Evolutionary conservation across 2,888 invertebrate species (phyloP).

Genomic region (Thera britannica): DNA sequence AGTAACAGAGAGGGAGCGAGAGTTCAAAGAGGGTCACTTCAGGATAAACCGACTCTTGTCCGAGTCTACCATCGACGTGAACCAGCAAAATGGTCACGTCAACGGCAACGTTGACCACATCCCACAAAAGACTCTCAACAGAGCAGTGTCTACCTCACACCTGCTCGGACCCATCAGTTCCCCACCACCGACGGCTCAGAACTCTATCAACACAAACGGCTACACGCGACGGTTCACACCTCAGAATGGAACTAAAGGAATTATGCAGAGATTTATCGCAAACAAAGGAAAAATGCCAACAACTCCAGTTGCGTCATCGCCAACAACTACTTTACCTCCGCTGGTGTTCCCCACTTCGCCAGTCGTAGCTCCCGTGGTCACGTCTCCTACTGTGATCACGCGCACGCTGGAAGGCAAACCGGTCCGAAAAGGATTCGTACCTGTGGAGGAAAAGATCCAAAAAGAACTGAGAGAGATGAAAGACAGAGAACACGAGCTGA

Average conservation of each 20-base stretch:
- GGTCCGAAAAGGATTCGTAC: conserved; percentile 90
- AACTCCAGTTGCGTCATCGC: conserved; percentile 59
- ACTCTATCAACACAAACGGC: conserved; percentile 76
- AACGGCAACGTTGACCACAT: conserved; percentile 73
- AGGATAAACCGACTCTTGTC: conserved; percentile 75
- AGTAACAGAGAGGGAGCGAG: conserved; percentile 93
- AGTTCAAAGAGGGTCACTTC: conserved; percentile 87
- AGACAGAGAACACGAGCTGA: conserved; percentile 91
- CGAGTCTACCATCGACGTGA: conserved; percentile 78
- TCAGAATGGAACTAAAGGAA: conserved; percentile 88
- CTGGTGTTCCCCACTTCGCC: conserved; percentile 67
- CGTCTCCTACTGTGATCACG: conserved; percentile 65
- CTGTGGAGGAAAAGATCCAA: conserved; percentile 95
- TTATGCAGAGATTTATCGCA: conserved; percentile 94
- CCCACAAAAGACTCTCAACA: conserved; percentile 62
- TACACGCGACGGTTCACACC: conserved; percentile 86
- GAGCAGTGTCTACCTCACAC: conserved; percentile 79
- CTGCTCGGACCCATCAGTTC: conserved; percentile 71
- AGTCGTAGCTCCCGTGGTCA: conserved; percentile 55
- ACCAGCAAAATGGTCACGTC: conserved; percentile 74
- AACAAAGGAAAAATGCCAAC: conserved; percentile 88
- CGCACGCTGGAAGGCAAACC: conserved; percentile 86
- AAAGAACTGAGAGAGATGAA: conserved; percentile 94
- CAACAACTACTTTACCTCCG: conserved; percentile 57
- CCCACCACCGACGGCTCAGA: conserved; percentile 65